These are phyloP conservation scores for Gopherus evgoodei DNA, from an alignment of 2,113 vertebrate genomes.

Conservation along the genomic window DNA sequence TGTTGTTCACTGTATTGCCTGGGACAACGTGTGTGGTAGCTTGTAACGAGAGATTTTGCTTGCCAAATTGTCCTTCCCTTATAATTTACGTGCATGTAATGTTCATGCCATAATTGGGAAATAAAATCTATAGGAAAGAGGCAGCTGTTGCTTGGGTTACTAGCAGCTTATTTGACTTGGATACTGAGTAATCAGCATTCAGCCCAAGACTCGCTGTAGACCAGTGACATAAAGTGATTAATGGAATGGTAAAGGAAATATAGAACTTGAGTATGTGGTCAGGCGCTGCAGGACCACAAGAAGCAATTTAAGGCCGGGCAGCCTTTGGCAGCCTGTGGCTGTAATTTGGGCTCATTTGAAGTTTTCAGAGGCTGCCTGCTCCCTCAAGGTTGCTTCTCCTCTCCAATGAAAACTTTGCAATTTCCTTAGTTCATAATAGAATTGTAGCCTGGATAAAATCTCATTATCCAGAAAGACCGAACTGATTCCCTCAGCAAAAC, in stretches of 20 bases:
- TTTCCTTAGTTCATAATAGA: rapidly evolving
- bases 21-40: rapidly evolving
- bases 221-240: not conserved
- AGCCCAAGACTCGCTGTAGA: not conserved
- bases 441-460: rapidly evolving
- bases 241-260: not conserved
- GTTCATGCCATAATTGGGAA: not conserved
- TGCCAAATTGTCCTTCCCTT: not conserved
- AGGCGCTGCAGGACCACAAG: not conserved
- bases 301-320: not conserved
- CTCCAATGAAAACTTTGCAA: not conserved
- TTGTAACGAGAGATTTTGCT: not conserved
- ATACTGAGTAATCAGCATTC: rapidly evolving
- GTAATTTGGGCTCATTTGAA: rapidly evolving
- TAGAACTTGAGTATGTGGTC: not conserved
- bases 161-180: conserved; percentile 5
- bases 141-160: not conserved
- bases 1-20: rapidly evolving
- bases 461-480: not conserved
- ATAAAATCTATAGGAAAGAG: not conserved
- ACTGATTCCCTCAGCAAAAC: not conserved
- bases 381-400: not conserved
- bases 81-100: not conserved
- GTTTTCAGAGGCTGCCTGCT: rapidly evolving
- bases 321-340: not conserved